Evolutionary conservation across 2,888 invertebrate genomes (phyloP), one percentile per base, ranked within the genome.

Genomic region (Proisotoma minuta): DNA sequence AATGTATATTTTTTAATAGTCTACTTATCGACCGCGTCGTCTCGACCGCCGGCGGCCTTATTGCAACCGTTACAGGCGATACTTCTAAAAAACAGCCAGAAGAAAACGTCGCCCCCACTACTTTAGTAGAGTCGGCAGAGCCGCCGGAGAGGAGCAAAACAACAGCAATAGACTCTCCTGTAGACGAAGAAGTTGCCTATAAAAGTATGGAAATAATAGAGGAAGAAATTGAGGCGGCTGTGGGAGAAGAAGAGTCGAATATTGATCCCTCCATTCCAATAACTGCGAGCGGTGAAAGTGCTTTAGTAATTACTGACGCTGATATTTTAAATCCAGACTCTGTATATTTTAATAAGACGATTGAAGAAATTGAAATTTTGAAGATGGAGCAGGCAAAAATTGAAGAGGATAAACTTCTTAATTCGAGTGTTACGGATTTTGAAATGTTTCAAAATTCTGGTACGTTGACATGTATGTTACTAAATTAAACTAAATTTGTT

Each of bases 391-490:
- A 69, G 49, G 69, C 68, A 22, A 59, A 69, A 34, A 58, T 59
- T 23, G 70, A 69, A 52, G 73, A 73, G 43, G 75, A 74, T 29
- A 72, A 70, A 48, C 68, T 75, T 50, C 71, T 79, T 18, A 81
- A 80, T 68, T 78, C 78, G 60, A 77, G 78, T 59, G 77, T 82
- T 22, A 79, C 82, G 15, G 84, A 84, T 72, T 79, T 82, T 59
- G 84, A 85, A 75, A 83, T 83, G 78, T 77, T 83, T 51, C 78
- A 82, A 34, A 82, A 82, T 77, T 80, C 82, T 75, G 84, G 84
- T 85, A 76, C 76, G 76, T 69, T 58, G 27, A n/a, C n/a, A n/a
- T 22, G 24, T 2, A 39, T 24, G 12, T n/a, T 12, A 26, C 26
- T 3, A n/a, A 15, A 18, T 2, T 49, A 22, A 22, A 49, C 12